These are phyloP conservation scores for Pygoscelis adeliae DNA, from an alignment of 2,113 vertebrate species.

Conservation along the genomic window DNA sequence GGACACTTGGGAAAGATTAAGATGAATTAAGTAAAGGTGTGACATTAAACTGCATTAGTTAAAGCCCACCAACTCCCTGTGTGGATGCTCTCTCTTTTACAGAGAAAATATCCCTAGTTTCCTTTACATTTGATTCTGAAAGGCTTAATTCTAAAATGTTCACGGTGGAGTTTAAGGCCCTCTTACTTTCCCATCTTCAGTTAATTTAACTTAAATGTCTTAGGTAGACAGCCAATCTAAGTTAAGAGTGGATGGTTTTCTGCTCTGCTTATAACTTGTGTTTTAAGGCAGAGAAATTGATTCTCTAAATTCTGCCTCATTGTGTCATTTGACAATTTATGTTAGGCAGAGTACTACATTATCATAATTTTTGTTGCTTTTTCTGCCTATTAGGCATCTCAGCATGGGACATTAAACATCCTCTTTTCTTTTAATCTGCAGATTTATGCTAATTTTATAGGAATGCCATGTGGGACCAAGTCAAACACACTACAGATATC, in stretches of 20 bases:
- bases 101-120: constrained; percentile 4
- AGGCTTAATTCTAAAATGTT: constrained; percentile 16
- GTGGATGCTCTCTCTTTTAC: not conserved
- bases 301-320: not conserved
- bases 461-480: not conserved
- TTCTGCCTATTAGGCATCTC: constrained; percentile 17
- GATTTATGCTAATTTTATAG: constrained; percentile 8
- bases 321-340: constrained; percentile 9
- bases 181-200: constrained; percentile 11
- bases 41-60: constrained; percentile 38
- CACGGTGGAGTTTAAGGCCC: not conserved
- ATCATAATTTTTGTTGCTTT: constrained; percentile 29
- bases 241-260: not conserved
- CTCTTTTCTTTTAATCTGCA: constrained; percentile 17
- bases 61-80: constrained; percentile 27
- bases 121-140: constrained; percentile 7
- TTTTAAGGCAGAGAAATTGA: not conserved
- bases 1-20: constrained; percentile 22
- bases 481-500: not conserved
- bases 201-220: constrained; percentile 31
- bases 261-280: not conserved
- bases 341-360: not conserved
- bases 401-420: constrained; percentile 29
- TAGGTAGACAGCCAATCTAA: not conserved
- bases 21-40: constrained; percentile 41